Base-by-base conservation (phyloP, 92 coral and sea anemone genomes). In the Diadumene lineata region DNA sequence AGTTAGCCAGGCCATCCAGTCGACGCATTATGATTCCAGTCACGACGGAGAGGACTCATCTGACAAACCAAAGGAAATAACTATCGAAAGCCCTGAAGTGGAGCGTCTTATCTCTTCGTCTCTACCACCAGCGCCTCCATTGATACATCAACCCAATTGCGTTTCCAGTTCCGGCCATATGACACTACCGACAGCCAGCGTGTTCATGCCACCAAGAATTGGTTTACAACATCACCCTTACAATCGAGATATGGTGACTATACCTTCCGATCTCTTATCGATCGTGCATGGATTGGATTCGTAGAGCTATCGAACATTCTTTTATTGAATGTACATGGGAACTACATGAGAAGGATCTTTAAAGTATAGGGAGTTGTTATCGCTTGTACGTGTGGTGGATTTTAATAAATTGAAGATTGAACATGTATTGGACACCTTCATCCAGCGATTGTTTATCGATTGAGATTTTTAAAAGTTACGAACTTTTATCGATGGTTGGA, bases 261-360 rank as follows among this genome's bases (percentile, higher is more conserved):
- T 85, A 33, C 89, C 89, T 10, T 79, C 56, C 70, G 89, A 85
- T 50, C 74, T 85, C 61, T 61, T 85, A 1, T 73, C 75, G 43
- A 79, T 85, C 70, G 89, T 85, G 0, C 81, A 73, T 17, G 89
- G 89, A 13, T 44, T 74, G 68, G 68, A 84, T 32, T 7, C 66
- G 28, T 61, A 29, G 25, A 53, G n/a, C 53, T 17, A 53, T 3
- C 60, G 60, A 22, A 16, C 60, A 23, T 8, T 53, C n/a, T 22
- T 8, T 53, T 38, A 38, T 38, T 13, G 48, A 38, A 4, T 38
- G 48, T 13, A 4, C 48, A 38, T 38, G 48, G n/a, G n/a, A n/a
- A n/a, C n/a, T n/a, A n/a, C n/a, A n/a, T n/a, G n/a, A n/a, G n/a
- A n/a, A n/a, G n/a, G n/a, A n/a, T n/a, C n/a, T n/a, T n/a, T n/a